Conservation (phyloP, 2,113 vertebrate genomes). For the Coreoperca whiteheadi region DNA sequence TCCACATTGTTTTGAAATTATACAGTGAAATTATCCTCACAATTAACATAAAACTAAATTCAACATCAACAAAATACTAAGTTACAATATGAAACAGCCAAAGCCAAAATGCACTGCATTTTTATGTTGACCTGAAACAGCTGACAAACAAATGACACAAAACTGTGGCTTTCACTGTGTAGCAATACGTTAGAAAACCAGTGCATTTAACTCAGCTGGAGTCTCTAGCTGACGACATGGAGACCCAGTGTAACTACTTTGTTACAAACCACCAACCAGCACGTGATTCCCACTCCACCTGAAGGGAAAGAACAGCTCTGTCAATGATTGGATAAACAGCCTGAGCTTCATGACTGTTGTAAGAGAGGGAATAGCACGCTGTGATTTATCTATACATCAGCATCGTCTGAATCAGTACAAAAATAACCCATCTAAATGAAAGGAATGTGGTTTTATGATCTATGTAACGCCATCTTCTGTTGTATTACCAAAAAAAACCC, state of each 20-base stretch:
- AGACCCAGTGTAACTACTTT: slow-evolving; percentile 95
- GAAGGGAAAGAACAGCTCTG: slow-evolving; percentile 57
- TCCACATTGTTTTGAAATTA: slow-evolving; percentile 25
- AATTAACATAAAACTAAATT: slow-evolving; percentile 19
- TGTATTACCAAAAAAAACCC: background rate
- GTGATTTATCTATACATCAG: background rate
- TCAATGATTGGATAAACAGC: slow-evolving; percentile 6
- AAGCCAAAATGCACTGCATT: slow-evolving; percentile 39
- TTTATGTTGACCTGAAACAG: slow-evolving; percentile 7
- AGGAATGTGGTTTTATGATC: background rate
- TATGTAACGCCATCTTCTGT: background rate
- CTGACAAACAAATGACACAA: slow-evolving; percentile 1
- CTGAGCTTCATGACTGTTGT: background rate
- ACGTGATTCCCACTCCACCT: slow-evolving; percentile 98
- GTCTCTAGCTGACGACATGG: slow-evolving; percentile 89
- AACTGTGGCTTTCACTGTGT: background rate
- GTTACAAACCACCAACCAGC: slow-evolving; percentile 98
- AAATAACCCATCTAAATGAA: background rate
- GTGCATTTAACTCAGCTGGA: background rate
- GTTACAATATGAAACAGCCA: background rate
- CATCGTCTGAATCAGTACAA: background rate
- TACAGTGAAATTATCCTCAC: slow-evolving; percentile 1
- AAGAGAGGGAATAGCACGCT: background rate
- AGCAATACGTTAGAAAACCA: background rate
- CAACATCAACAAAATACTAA: slow-evolving; percentile 21